Base-by-base conservation (phyloP, 2,113 vertebrate genomes). In the Cyanoramphus novaezelandiae region DNA sequence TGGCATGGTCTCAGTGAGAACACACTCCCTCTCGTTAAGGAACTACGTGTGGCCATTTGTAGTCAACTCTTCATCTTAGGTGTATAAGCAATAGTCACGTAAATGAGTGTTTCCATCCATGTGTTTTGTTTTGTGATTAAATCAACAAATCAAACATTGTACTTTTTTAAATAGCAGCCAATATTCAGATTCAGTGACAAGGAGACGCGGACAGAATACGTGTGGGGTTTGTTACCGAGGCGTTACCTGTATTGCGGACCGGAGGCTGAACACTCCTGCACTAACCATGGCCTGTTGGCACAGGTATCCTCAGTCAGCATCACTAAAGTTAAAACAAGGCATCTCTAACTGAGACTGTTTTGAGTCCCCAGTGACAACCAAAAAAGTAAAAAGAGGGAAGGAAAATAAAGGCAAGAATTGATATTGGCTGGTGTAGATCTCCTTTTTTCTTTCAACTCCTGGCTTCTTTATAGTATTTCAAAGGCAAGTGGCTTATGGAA, bases 101-200 rank as follows among this genome's bases (percentile, higher is more conserved):
- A 95, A 98, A 96, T 98, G 97, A 98, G 97, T 98, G 98, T 97
- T 98, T 98, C 97, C 98, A 97, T 98, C 97, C 97, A 93, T 98
- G 98, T 98, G 97, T 98, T 98, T 97, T 96, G 97, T 98, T 99
- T 96, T 97, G 95, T 96, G 95, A 95, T 87, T 93, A 92, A 95
- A 96, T 86, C 93, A 87, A 84, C 96, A 94, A 97, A 97, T 96
- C 98, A 95, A 98, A 97, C 98, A 95, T 98, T 98, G 98, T 98
- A 98, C 98, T 98, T 98, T 98, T 98, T 97, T 93, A 98, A 98
- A 98, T 98, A 98, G 98, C 97, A 97, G 97, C 97, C 97, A 94
- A 95, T 98, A 97, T 94, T 98, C 97, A 97, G 97, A 97, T 95
- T 98, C 95, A 92, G 89, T 97, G 97, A 98, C 96, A 97, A 97